Conservation (phyloP, 2,113 vertebrate genomes). For the Stigmatopora argus region DNA sequence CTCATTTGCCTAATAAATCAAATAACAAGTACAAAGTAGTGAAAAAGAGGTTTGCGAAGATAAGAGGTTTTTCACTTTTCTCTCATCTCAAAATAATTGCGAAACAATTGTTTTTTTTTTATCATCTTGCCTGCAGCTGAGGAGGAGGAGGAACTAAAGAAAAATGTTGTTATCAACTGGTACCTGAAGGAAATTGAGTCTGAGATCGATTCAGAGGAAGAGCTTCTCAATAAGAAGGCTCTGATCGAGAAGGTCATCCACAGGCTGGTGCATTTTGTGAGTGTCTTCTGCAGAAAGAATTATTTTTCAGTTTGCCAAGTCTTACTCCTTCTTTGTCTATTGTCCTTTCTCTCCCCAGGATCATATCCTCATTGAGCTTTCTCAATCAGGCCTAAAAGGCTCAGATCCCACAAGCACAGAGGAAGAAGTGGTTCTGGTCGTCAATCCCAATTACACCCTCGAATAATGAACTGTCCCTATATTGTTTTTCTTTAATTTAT, state of each 20-base stretch:
- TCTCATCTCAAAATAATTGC: neutral
- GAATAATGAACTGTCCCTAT: constrained; percentile 74
- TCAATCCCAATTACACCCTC: constrained; percentile 93
- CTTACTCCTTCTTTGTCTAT: neutral
- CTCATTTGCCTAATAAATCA: no score
- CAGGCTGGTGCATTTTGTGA: constrained; percentile 88
- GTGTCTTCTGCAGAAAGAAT: constrained; percentile 16
- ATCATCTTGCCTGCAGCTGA: constrained; percentile 69
- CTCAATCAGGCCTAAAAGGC: constrained; percentile 80
- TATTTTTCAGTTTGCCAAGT: neutral
- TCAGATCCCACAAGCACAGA: constrained; percentile 65
- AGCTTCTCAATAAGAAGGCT: constrained; percentile 88
- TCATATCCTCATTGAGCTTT: constrained; percentile 92
- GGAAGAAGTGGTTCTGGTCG: constrained; percentile 83
- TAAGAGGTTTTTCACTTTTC: neutral
- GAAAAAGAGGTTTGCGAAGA: neutral
- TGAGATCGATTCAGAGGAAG: constrained; percentile 94
- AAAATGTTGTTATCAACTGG: constrained; percentile 91
- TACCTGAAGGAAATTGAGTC: constrained; percentile 96
- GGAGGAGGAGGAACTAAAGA: constrained; percentile 84
- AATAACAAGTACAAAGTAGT: neutral
- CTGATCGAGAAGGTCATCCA: constrained; percentile 94
- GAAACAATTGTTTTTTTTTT: neutral
- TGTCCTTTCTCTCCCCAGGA: constrained; percentile 70
- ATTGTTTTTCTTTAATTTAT: neutral